Conservation (phyloP, 2,888 invertebrate species). For the Xestia c-nigrum region DNA sequence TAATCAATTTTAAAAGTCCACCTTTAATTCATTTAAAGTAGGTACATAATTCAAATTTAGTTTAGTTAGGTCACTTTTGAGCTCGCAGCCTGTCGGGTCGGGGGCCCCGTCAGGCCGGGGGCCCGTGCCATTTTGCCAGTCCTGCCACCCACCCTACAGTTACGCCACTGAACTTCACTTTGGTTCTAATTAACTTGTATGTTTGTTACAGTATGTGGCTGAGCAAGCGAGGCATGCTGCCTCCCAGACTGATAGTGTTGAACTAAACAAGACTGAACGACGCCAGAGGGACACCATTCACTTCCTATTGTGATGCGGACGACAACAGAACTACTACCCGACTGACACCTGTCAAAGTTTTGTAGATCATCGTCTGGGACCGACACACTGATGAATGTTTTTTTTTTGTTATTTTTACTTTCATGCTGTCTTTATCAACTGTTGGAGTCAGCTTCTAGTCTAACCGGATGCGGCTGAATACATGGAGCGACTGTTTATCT, state of each 20-base stretch:
- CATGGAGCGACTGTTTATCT: neutral
- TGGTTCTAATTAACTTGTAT: neutral
- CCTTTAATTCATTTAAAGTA: no score
- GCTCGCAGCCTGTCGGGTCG: no score
- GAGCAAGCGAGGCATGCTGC: constrained; percentile 88
- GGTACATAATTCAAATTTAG: no score
- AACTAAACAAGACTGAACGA: constrained; percentile 78
- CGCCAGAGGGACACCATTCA: neutral
- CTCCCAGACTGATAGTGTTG: constrained; percentile 84
- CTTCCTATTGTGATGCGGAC: constrained; percentile 27
- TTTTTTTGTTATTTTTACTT: neutral
- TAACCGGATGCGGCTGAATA: neutral
- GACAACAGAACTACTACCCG: neutral
- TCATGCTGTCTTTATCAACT: neutral
- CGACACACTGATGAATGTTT: neutral
- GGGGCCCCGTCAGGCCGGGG: no score
- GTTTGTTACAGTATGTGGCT: constrained; percentile 92
- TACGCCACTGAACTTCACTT: no score
- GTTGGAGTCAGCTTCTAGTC: neutral
- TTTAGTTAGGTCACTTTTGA: no score
- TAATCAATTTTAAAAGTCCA: no score
- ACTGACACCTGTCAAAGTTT: constrained; percentile 29
- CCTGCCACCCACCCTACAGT: no score
- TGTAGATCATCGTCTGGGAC: neutral
- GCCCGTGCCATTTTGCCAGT: no score